Evolutionary conservation across 2,888 invertebrate genomes (phyloP).

Genomic region (Noctua janthina): DNA sequence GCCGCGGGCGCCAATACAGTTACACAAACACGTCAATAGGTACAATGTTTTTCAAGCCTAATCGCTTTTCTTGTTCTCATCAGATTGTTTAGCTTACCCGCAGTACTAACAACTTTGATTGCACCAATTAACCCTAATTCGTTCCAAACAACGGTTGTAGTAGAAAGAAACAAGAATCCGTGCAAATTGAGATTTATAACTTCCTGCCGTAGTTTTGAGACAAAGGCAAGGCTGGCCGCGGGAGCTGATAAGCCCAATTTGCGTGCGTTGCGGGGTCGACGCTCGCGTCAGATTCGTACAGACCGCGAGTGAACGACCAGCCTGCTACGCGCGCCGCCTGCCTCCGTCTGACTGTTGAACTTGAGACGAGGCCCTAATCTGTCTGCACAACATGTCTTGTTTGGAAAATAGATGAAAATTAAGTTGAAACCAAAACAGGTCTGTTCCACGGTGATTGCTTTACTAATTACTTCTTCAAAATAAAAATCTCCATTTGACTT

Average conservation of each 20-base stretch:
- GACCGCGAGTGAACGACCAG: slow-evolving; percentile 61
- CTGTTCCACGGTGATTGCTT: neutral
- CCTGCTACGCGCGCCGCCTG: slow-evolving; percentile 21
- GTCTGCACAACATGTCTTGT: slow-evolving; percentile 7
- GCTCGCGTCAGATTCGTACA: slow-evolving; percentile 56
- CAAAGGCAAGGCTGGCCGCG: slow-evolving; percentile 55
- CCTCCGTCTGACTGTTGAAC: slow-evolving; percentile 56
- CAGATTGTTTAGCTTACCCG: slow-evolving; percentile 46
- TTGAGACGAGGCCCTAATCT: slow-evolving; percentile 36
- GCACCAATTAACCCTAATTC: slow-evolving; percentile 69
- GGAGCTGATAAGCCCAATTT: slow-evolving; percentile 61
- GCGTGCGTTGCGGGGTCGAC: slow-evolving; percentile 63
- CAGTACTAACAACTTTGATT: slow-evolving; percentile 61
- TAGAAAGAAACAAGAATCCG: slow-evolving; percentile 60
- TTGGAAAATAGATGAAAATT: neutral
- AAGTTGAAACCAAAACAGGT: slow-evolving; percentile 8
- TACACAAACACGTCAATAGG: slow-evolving; percentile 54
- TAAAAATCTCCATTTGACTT: neutral
- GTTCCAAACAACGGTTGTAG: slow-evolving; percentile 54
- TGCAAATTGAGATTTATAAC: slow-evolving; percentile 65
- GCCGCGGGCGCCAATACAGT: slow-evolving; percentile 17
- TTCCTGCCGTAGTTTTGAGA: slow-evolving; percentile 61
- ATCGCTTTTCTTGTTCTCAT: slow-evolving; percentile 53
- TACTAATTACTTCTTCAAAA: neutral
- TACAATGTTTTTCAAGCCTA: slow-evolving; percentile 33